Percentiles rank a stretch among this genome's conserved stretches.
phyloP scores from a whole-genome alignment of 1,140 invertebrate species.

The Rhyzopertha dominica region DNA sequence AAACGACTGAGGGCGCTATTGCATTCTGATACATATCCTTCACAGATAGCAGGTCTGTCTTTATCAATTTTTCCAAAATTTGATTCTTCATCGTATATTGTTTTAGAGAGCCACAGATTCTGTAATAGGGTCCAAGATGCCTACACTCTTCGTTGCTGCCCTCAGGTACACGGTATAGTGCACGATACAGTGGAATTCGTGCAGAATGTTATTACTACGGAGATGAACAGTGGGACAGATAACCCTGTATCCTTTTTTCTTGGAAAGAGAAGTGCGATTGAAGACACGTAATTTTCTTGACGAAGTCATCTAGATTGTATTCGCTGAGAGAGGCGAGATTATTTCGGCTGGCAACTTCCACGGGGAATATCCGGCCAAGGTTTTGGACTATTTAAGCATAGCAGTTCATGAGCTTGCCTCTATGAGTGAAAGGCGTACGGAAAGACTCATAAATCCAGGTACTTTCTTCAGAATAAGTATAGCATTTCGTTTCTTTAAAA shows the following conservation, averaged over 20 bases:
- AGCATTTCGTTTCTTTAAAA: constrained; percentile 7
- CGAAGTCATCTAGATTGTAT: constrained; percentile 53
- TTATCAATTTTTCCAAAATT: neutral
- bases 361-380: constrained; percentile 74
- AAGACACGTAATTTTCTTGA: too few relatives aligned
- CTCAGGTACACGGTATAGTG: constrained; percentile 64
- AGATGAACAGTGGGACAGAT: constrained; percentile 71
- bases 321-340: constrained; percentile 63
- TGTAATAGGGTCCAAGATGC: constrained; percentile 71
- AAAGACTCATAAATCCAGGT: constrained; percentile 68
- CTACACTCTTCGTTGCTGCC: constrained; percentile 68
- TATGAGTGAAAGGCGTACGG: constrained; percentile 67
- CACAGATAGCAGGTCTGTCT: constrained; percentile 60
- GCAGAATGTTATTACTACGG: constrained; percentile 55
- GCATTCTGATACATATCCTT: constrained; percentile 63
- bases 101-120: constrained; percentile 61
- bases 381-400: constrained; percentile 67
- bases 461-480: constrained; percentile 14
- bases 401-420: constrained; percentile 67
- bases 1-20: constrained; percentile 58
- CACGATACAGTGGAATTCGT: constrained; percentile 71
- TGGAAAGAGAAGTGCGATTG: too few relatives aligned
- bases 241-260: constrained; percentile 57
- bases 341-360: constrained; percentile 70
- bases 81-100: constrained; percentile 6